Evolutionary conservation across 2,888 invertebrate species (phyloP).

Genomic region (Apoda limacodes): DNA sequence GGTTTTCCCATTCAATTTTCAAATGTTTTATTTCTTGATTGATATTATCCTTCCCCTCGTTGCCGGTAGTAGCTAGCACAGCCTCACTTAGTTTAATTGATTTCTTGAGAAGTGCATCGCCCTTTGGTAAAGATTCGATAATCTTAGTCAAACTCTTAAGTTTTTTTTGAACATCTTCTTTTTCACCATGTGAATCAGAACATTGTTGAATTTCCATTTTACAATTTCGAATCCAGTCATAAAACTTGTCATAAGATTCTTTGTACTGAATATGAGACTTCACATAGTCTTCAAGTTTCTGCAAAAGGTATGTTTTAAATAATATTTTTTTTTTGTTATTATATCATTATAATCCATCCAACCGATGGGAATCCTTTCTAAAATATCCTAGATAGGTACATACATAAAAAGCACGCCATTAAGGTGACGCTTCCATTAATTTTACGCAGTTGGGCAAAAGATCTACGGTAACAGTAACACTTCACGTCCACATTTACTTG

Average conservation of each 20-base stretch:
- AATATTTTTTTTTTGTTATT: conserved; percentile 2
- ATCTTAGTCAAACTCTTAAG: conserved; percentile 80
- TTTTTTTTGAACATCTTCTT: conserved; percentile 80
- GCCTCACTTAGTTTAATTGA: conserved; percentile 80
- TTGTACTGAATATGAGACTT: conserved; percentile 90
- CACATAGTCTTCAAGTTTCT: conserved; percentile 85
- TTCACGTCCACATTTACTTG: too few species aligned
- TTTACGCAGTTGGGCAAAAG: too few species aligned
- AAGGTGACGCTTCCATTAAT: too few species aligned
- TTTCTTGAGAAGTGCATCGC: conserved; percentile 77
- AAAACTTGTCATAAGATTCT: conserved; percentile 82
- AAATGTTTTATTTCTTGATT: conserved; percentile 85
- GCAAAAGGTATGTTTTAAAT: conserved; percentile 28
- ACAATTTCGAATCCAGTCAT: conserved; percentile 86
- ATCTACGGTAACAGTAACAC: too few species aligned
- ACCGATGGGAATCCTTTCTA: too few species aligned
- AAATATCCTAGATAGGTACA: too few species aligned
- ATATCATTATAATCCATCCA: too few species aligned
- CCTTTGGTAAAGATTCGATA: conserved; percentile 75
- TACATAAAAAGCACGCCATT: too few species aligned
- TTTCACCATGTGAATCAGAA: conserved; percentile 90
- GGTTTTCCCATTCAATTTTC: conserved; percentile 83
- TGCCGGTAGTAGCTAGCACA: conserved; percentile 81
- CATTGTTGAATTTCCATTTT: conserved; percentile 87
- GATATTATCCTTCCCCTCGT: conserved; percentile 85